Conservation (phyloP, 2,888 invertebrate genomes). For the Aporophyla nigra region DNA sequence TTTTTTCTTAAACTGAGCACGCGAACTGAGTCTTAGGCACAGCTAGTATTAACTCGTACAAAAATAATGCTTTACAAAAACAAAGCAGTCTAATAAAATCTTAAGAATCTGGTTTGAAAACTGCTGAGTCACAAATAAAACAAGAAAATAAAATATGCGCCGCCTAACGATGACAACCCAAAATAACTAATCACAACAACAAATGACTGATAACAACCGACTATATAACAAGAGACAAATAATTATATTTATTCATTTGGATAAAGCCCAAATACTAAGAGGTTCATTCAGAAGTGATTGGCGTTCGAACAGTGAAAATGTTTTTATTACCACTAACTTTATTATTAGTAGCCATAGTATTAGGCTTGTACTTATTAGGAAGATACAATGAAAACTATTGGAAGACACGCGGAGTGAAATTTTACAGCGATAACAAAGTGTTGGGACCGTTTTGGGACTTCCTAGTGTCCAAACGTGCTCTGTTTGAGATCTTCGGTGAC, state of each 20-base stretch:
- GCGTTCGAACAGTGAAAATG: slow-evolving; percentile 13
- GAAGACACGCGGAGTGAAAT: slow-evolving; percentile 71
- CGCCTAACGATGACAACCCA: slow-evolving; percentile 8
- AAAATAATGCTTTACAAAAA: neutral
- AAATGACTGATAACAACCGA: slow-evolving; percentile 17
- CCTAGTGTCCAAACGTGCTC: slow-evolving; percentile 16
- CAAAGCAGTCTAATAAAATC: neutral
- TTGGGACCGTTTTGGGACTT: slow-evolving; percentile 69
- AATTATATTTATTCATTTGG: slow-evolving; percentile 12
- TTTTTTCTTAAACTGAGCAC: neutral
- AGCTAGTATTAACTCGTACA: neutral
- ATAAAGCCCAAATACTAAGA: neutral
- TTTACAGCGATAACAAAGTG: slow-evolving; percentile 50
- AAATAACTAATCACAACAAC: neutral
- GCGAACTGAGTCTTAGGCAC: neutral
- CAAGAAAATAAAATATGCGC: slow-evolving; percentile 7
- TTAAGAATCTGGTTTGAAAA: slow-evolving; percentile 14
- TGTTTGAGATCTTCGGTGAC: slow-evolving; percentile 51
- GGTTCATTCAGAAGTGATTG: neutral
- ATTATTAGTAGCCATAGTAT: slow-evolving; percentile 5
- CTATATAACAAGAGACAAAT: slow-evolving; percentile 19
- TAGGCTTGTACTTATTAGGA: slow-evolving; percentile 39
- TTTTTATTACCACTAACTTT: slow-evolving; percentile 42
- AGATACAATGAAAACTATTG: slow-evolving; percentile 74
- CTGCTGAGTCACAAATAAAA: slow-evolving; percentile 15